Evolutionary conservation across 2,113 vertebrate species (phyloP), one percentile per base, ranked within the genome.

Genomic region (Nothobranchius kuhntae): DNA sequence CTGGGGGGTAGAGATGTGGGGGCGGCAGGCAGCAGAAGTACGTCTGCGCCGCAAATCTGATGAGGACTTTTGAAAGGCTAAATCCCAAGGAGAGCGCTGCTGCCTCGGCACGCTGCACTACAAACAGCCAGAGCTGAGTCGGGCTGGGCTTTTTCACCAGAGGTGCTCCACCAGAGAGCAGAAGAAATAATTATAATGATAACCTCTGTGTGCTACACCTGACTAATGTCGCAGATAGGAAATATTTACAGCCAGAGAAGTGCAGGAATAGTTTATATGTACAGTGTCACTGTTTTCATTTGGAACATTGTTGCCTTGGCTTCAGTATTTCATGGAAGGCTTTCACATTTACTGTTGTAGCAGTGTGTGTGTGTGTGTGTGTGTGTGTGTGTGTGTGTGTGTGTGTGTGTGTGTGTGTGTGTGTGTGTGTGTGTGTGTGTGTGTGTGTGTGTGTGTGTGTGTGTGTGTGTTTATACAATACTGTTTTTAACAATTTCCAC

Each of bases 41-140:
- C 77, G 87, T 84, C 82, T 90, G 88, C 69, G 73, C 86, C 83
- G 86, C 86, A 89, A 91, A 89, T 91, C 87, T 90, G 87, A 88
- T 71, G 86, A 91, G 81, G 91, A 91, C 87, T 92, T 91, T 88
- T 87, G 84, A 86, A 93, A 95, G 92, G 88, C 87, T 88, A 76
- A 87, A 88, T 88, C 91, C 90, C 81, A 85, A 88, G 88, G 87
- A 86, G 80, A 84, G 73, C 48, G 53, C 63, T 61, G 82, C 82
- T 81, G 83, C 83, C 78, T 85, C 63, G 72, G 69, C 68, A 68
- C 68, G 66, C 75, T 78, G 75, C 77, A 75, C 83, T 80, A 81
- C 84, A 86, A 84, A 87, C 83, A 88, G 75, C 68, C 76, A 59
- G 76, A 72, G 76, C 73, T 15, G 73, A 81, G 75, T 56, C 76